Evolutionary conservation across 2,888 invertebrate species (phyloP).

Genomic region (Crocallis elinguaria): DNA sequence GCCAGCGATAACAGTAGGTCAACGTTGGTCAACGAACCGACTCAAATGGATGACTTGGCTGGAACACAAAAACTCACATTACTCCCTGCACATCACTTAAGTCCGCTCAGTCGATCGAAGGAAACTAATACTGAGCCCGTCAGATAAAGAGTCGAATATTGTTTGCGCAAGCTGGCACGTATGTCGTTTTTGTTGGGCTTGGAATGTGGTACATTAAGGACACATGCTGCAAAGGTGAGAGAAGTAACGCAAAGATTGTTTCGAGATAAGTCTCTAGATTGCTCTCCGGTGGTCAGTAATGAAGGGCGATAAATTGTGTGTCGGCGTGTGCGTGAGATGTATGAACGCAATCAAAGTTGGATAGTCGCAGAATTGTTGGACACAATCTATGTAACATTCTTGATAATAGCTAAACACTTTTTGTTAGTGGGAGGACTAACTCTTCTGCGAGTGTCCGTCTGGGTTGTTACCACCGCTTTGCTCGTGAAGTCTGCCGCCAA

Average conservation of each 20-base stretch:
- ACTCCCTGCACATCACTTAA: neutral
- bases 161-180: neutral
- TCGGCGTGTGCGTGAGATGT: slow-evolving; percentile 38
- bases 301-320: slow-evolving; percentile 59
- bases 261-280: slow-evolving; percentile 49
- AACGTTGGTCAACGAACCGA: slow-evolving; percentile 51
- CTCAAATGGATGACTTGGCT: slow-evolving; percentile 60
- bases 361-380: neutral
- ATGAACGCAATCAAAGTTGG: slow-evolving; percentile 22
- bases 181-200: slow-evolving; percentile 20
- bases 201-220: slow-evolving; percentile 55
- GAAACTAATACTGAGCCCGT: neutral
- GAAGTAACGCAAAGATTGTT: slow-evolving; percentile 61
- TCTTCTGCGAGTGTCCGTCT: too few species aligned
- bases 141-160: neutral
- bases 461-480: too few species aligned
- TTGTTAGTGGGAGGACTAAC: too few species aligned
- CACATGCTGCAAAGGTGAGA: slow-evolving; percentile 74
- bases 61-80: slow-evolving; percentile 52
- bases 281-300: slow-evolving; percentile 55
- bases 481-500: too few species aligned
- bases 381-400: neutral
- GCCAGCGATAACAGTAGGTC: slow-evolving; percentile 51
- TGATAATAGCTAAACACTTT: too few species aligned
- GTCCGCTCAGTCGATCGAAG: neutral